Conservation (phyloP, 2,888 invertebrate genomes). For the Callyntrura sp. region DNA sequence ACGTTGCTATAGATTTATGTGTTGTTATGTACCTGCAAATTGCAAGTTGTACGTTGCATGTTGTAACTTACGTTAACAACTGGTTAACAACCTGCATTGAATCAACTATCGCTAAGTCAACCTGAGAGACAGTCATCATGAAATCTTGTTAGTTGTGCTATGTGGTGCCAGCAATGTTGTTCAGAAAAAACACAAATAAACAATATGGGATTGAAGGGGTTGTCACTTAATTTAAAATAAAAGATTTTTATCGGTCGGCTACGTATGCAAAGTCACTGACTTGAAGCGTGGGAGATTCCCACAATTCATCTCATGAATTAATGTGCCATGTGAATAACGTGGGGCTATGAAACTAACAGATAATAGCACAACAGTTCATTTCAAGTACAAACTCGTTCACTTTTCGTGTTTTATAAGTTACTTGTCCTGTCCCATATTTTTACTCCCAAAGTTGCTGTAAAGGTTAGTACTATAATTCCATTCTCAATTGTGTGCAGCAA, state of each 20-base stretch:
- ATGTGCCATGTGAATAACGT: neutral
- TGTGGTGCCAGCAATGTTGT: no score
- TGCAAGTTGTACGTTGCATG: no score
- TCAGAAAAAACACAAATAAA: no score
- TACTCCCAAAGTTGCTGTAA: neutral
- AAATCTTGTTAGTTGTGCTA: no score
- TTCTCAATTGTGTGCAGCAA: neutral
- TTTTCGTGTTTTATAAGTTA: neutral
- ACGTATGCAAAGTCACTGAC: slow-evolving; percentile 55
- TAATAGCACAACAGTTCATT: neutral
- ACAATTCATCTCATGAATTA: neutral
- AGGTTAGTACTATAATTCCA: neutral
- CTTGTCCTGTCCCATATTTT: neutral
- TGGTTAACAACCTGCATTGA: no score
- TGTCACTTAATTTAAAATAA: neutral
- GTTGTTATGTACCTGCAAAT: no score
- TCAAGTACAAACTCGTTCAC: neutral
- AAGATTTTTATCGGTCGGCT: slow-evolving; percentile 20
- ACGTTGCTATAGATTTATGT: no score
- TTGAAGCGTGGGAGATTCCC: slow-evolving; percentile 64
- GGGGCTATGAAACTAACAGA: neutral
- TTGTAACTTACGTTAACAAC: no score
- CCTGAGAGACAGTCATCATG: no score
- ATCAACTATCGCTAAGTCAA: no score
- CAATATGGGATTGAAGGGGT: neutral